phyloP scores from a whole-genome alignment of 2,113 vertebrate species.

The Forbesichthys agassizii region DNA sequence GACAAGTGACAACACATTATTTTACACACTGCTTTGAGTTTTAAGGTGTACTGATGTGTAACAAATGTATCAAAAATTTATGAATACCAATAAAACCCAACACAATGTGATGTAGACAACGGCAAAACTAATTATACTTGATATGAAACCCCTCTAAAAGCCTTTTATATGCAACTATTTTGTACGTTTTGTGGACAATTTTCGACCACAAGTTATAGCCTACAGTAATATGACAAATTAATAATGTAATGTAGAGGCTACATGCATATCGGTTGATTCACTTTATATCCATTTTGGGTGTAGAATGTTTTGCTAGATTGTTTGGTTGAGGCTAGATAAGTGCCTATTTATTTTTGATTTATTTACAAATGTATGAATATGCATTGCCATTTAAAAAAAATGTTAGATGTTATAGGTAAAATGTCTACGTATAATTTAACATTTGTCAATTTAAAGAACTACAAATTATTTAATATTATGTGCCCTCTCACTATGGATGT shows the following conservation, averaged over 20 bases:
- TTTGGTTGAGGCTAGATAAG: constrained; percentile 31
- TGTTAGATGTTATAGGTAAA: constrained; percentile 1
- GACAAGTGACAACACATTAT: background rate
- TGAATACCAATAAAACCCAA: constrained; percentile 9
- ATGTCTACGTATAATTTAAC: too few relatives aligned
- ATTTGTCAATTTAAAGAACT: too few relatives aligned
- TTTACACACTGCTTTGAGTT: constrained; percentile 3
- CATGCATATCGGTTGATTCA: constrained; percentile 2
- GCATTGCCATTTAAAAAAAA: constrained; percentile 28
- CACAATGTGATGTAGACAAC: constrained; percentile 49
- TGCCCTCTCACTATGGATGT: too few relatives aligned
- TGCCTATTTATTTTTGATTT: constrained; percentile 53
- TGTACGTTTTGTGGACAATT: background rate
- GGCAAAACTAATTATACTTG: constrained; percentile 45
- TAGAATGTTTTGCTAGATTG: constrained; percentile 33
- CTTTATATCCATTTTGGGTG: constrained; percentile 3
- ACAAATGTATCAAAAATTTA: constrained; percentile 13
- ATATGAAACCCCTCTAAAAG: constrained; percentile 33
- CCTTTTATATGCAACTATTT: constrained; percentile 33
- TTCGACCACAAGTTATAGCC: background rate
- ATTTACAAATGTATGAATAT: constrained; percentile 40
- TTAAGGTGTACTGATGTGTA: background rate
- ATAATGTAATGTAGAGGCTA: constrained; percentile 7
- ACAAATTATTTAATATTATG: too few relatives aligned
- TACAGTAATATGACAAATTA: background rate